Evolutionary conservation across 2,113 vertebrate species (phyloP), one percentile per base, ranked within the genome.

Genomic region (Ariopsis seemanni): DNA sequence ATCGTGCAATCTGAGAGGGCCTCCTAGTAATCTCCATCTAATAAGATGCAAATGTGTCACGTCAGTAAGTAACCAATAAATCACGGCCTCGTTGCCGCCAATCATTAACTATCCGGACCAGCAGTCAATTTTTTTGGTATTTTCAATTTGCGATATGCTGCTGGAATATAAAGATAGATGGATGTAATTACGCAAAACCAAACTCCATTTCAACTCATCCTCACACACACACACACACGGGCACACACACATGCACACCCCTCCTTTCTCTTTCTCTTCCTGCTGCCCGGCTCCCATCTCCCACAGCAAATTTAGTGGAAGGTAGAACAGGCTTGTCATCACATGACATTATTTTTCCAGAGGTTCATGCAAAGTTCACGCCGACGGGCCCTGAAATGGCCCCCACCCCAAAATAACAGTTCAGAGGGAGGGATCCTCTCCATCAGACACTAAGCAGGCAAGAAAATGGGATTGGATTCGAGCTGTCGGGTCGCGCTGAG

Each of bases 111-210:
- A 97, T 97, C 97, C 96, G 95, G 97, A 99, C 97, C 96, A 96
- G 98, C 98, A 98, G 98, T 98, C 97, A 97, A 97, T 97, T 99
- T 99, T 42, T 88, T 99, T 98, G 98, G 96, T 97, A 99, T 97
- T 99, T 99, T 99, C 98, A 99, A 99, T 99, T 99, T 99, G 97
- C 97, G 97, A 97, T 99, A 98, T 99, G 97, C 98, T 96, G 95
- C 96, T 96, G 96, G 97, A 98, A 98, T 98, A 99, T 99, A 99
- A 99, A 99, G 98, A 99, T 99, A 99, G 98, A 99, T 99, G 97
- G 97, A 98, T 96, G 96, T 99, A 99, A 99, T 99, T 99, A 99
- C 96, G 97, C 96, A 98, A 88, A 99, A 98, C 97, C 98, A 99
- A 99, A 99, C 98, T 99, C 97, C 96, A 99, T 99, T 99, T 99